Evolutionary conservation across 2,888 invertebrate genomes (phyloP), one percentile per base, ranked within the genome.

Genomic region (Athalia circularis): DNA sequence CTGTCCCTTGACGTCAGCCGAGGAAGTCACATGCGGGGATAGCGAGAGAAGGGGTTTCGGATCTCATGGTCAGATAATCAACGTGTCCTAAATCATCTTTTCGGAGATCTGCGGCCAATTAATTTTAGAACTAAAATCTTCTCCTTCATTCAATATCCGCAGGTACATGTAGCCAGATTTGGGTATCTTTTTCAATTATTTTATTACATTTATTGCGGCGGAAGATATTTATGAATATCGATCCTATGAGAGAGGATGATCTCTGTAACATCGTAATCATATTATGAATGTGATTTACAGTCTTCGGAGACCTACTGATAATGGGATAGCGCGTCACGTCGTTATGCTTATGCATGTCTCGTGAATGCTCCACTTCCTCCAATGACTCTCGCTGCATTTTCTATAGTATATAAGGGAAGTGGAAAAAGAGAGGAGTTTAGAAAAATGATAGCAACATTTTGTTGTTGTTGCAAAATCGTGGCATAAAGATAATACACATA

Each of bases 331-430:
- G 29, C 68, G 68, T 68, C 47, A 68, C 68, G 54, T 54, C 68
- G 50, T 15, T 59, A 8, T 72, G 47, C 45, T n/a, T 59, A 68
- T 43, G 52, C 54, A 68, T 52, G 11, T 50, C 68, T 68, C 68
- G 50, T 45, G 52, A 68, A 52, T 68, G 72, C 72, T 72, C 72
- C 72, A 72, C 57, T 72, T 72, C 59, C 72, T 59, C 4, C 9
- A 47, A 57, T 72, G n/a, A 68, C 11, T 52, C 57, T 7, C 5
- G 43, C 13, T 7, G 8, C 4, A 9, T 67, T 67, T 67, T 15
- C 50, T 15, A 15, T 15, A 67, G 11, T 9, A n/a, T 43, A 11
- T 57, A 43, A 4, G 13, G n/a, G n/a, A 59, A n/a, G 4, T 47
- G 57, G 43, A 45, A 45, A 0, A 5, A 43, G n/a, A 45, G 3